Evolutionary conservation across 2,888 invertebrate genomes (phyloP).

Genomic region (Polietes domitor): DNA sequence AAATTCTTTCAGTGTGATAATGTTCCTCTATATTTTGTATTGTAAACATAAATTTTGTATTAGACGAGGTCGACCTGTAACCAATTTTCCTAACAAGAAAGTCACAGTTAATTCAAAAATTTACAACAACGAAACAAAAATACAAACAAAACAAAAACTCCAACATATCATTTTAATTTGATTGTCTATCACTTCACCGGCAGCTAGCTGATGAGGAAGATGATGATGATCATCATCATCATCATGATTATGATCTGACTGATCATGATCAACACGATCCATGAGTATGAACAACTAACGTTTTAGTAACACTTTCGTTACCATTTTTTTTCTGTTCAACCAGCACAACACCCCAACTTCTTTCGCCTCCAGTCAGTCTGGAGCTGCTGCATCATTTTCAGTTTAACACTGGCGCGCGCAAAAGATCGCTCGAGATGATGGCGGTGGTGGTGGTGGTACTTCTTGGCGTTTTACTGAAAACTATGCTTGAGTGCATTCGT

Average conservation of each 20-base stretch:
- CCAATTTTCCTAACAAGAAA: slow-evolving; percentile 45
- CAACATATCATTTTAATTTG: neutral
- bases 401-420: slow-evolving; percentile 55
- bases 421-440: too few species aligned
- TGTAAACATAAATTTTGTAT: neutral
- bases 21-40: too few species aligned
- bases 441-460: too few species aligned
- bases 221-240: slow-evolving; percentile 31
- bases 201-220: slow-evolving; percentile 32
- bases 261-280: neutral
- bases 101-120: slow-evolving; percentile 13
- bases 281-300: slow-evolving; percentile 36
- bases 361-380: neutral
- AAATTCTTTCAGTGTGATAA: too few species aligned
- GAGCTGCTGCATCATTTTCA: slow-evolving; percentile 59
- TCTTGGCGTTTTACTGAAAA: slow-evolving; percentile 37
- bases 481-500: slow-evolving; percentile 60
- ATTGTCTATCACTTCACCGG: slow-evolving; percentile 12
- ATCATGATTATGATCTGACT: slow-evolving; percentile 11
- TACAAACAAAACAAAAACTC: neutral
- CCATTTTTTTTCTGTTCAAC: slow-evolving; percentile 22
- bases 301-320: slow-evolving; percentile 64
- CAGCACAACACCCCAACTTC: neutral
- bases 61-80: neutral
- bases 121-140: neutral